Evolutionary conservation across 2,113 vertebrate genomes (phyloP), one percentile per base, ranked within the genome.

Genomic region (Mormyrus lacerda): DNA sequence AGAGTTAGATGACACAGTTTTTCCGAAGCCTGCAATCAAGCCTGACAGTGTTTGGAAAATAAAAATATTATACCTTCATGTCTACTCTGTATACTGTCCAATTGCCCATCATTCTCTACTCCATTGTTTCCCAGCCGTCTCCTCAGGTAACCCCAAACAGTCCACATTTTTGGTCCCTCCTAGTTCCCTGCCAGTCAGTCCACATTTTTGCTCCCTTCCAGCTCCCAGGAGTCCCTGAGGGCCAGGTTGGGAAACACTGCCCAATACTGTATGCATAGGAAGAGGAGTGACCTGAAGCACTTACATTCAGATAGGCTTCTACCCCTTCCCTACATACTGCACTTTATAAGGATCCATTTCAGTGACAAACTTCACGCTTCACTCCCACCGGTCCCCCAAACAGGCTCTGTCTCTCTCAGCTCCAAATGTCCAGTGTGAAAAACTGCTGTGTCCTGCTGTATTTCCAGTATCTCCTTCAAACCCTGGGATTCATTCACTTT

Each of bases 41-140:
- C 8, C 85, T 89, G 88, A 85, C 87, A 88, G 85, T 48, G 87
- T 91, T 91, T 91, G 91, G 91, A 92, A 88, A 90, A 85, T 69
- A 51, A 61, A 87, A 83, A 47, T 15, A 85, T 61, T 84, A 35
- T 61, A n/a, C 51, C 51, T 21, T 87, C 50, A 39, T 35, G 2
- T 27, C 15, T 39, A 31, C 61, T 69, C 61, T 69, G 27, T 31
- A 31, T 27, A 69, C 61, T 1, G 19, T 85, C 65, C 83, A 53
- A 10, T 73, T 53, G 61, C 44, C 44, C 42, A 21, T 87, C 86
- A 87, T 9, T 58, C 48, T 58, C 5, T 58, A 3, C 3, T 21
- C 82, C 39, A 47, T 47, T 69, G 10, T n/a, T 44, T 69, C 61
- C 61, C 61, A 69, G 10, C 61, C 61, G 11, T 1, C 3, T 69